Evolutionary conservation across 2,888 invertebrate species (phyloP), one percentile per base, ranked within the genome.

Genomic region (Ophonus ardosiacus): DNA sequence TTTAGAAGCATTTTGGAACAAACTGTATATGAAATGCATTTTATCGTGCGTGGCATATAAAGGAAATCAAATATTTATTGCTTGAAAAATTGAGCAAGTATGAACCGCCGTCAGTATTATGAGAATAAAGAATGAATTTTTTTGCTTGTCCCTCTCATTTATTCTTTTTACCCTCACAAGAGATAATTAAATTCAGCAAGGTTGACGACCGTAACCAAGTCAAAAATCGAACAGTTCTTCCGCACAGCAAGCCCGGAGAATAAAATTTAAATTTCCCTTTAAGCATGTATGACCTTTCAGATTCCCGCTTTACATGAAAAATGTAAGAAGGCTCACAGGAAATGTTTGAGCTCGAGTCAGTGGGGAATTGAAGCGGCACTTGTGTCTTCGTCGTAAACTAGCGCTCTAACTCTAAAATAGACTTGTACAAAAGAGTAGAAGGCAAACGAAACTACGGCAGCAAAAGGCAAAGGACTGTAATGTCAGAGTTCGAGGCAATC

Each of bases 251-350:
- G 24, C 63, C 24, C 63, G 63, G 74, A 43, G 51, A 18, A 74
- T 74, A 43, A 74, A 74, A 74, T 74, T 74, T 74, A 51, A 74
- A 65, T 43, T 81, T 81, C 81, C 63, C 63, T 81, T 81, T 81
- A 65, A 63, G 81, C 81, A 65, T 65, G 65, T 81, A 81, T 81
- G 81, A 81, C 61, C 43, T 81, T 81, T 81, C 51, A 65, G 61
- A 81, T 81, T 63, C 43, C 31, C 81, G 81, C 40, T 81, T 81
- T 81, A 65, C 65, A 81, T 81, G 61, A 81, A 81, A 80, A 81
- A 65, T 81, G 40, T 81, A 81, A 81, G 81, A 43, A 31, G 63
- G 40, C 31, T 31, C 31, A 8, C 38, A 61, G 63, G 80, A 63
- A 81, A 81, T 81, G 80, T 63, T 81, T 81, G 65, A 65, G 65